Evolutionary conservation across 2,113 vertebrate species (phyloP).

Genomic region (Neomonachus schauinslandi): DNA sequence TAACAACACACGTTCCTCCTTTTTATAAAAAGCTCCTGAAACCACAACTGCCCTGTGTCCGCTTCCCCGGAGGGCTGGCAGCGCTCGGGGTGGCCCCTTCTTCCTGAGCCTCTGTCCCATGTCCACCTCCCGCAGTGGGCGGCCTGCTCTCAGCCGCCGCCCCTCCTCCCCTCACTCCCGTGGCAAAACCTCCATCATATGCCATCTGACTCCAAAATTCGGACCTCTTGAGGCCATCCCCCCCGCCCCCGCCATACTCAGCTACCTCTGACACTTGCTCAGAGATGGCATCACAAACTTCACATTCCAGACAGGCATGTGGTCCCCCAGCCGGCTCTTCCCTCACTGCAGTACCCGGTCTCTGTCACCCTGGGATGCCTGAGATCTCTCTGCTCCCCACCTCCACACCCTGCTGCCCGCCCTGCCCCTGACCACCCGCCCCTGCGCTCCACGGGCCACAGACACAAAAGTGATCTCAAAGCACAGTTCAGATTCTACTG

Average conservation of each 20-base stretch:
- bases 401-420: not conserved
- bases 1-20: not conserved
- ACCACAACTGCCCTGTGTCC: rapidly evolving
- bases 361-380: too few species aligned
- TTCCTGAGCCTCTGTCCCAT: not conserved
- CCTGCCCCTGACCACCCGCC: not conserved
- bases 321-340: not conserved
- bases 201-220: not conserved
- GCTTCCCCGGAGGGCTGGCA: not conserved
- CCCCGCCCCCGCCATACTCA: rapidly evolving
- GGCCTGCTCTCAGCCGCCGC: not conserved
- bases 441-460: not conserved
- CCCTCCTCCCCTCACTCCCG: not conserved
- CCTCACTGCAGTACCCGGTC: not conserved
- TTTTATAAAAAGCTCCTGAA: not conserved
- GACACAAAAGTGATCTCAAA: not conserved
- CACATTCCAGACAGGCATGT: not conserved
- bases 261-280: not conserved
- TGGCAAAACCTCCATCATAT: rapidly evolving
- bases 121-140: not conserved
- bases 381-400: not conserved
- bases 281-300: not conserved
- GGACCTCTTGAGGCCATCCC: not conserved
- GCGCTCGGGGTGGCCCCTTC: not conserved
- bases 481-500: not conserved